Base-by-base conservation (phyloP, 2,113 vertebrate species). In the Hippocampus mohnikei region DNA sequence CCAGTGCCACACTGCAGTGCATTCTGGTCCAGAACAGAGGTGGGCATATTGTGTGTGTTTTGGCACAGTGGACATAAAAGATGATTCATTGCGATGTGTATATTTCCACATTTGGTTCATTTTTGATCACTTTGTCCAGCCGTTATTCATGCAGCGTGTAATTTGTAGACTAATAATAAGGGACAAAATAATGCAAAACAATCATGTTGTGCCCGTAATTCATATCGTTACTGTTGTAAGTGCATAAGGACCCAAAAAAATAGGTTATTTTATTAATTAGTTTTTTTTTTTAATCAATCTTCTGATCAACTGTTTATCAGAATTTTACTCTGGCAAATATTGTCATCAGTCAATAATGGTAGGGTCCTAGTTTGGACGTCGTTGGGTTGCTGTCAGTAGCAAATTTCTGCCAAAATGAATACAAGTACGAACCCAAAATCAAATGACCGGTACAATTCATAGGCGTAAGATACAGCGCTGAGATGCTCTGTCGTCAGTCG, bases 11-110 rank as follows among this genome's bases (percentile, higher is more conserved):
- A 0, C 56, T 91, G 74, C 89, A 89, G 62, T 90, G 84, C 70
- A 85, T 91, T 80, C 78, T 93, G 71, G 78, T 92, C 41, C 77
- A 82, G 67, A 88, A 86, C 76, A 91, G 91, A 93, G 91, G 91
- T 93, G 84, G 80, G 91, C 74, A 60, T 62, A 27, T 42, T 6
- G 61, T 60, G 13, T 70, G 60, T 72, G 60, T 70, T 40, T 64
- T 74, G 60, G 15, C 0, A 37, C n/a, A 8, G 18, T 52, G 23
- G 56, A 46, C 16, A 20, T 8, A 60, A 18, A 64, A 64, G 40
- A 23, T 64, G 40, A 46, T 65, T 46, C 62, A 65, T 46, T 65
- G 63, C 42, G 23, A 46, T 48, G 63, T 46, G 48, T 52, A 40
- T 48, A 21, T 13, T 41, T 8, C 40, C 23, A 6, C 41, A 15